Evolutionary conservation across 2,113 vertebrate species (phyloP).

Genomic region (Smithornis capensis): DNA sequence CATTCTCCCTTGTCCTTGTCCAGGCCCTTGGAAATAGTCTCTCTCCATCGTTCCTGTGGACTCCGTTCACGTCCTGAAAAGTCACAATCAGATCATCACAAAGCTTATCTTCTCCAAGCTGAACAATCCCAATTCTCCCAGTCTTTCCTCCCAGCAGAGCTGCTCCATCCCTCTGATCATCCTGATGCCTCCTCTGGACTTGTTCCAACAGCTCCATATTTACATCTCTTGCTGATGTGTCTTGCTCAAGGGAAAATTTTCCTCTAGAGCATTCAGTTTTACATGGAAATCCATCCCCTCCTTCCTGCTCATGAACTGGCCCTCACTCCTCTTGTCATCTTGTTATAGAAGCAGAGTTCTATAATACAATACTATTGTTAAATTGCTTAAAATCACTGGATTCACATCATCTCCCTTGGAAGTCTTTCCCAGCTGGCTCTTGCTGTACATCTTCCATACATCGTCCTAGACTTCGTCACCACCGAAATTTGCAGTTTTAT

Average conservation of each 20-base stretch:
- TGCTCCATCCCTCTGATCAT: background rate
- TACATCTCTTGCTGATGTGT: background rate
- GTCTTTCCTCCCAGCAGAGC: background rate
- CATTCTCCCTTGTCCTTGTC: accelerated
- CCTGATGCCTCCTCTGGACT: background rate
- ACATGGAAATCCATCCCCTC: background rate
- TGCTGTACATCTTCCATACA: background rate
- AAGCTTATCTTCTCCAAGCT: background rate
- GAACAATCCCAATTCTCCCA: background rate
- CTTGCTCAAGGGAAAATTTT: background rate
- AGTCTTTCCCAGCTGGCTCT: background rate
- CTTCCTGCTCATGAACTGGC: accelerated
- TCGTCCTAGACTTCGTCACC: background rate
- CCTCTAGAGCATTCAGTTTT: background rate
- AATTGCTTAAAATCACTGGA: accelerated
- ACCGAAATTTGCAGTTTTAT: background rate
- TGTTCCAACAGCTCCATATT: background rate
- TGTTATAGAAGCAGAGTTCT: background rate
- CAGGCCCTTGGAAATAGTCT: accelerated
- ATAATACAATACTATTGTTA: background rate
- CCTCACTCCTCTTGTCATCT: background rate
- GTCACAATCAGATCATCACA: accelerated
- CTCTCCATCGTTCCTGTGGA: accelerated
- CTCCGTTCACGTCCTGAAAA: accelerated
- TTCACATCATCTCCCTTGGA: background rate